These are phyloP conservation scores for Calvadosia cruxmelitensis DNA, from an alignment of 30 jellyfish, hydroid and myxozoan genomes.

Conservation along the genomic window DNA sequence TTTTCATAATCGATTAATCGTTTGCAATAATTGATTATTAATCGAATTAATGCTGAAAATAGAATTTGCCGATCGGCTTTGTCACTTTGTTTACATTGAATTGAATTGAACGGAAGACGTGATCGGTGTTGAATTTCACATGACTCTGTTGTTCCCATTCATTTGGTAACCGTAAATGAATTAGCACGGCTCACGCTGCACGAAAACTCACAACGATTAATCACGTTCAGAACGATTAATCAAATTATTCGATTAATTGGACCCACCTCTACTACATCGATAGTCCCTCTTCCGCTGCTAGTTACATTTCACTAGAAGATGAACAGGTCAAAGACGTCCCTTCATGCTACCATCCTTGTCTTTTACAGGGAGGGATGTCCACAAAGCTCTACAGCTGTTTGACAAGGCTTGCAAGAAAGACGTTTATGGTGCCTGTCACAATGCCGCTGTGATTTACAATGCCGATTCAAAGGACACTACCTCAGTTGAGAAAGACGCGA, in stretches of 20 bases:
- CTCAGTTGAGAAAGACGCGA: slow-evolving; percentile 25
- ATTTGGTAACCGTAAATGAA: neutral
- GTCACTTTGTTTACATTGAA: too few relatives aligned
- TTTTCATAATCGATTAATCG: too few relatives aligned
- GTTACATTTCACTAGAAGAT: too few relatives aligned
- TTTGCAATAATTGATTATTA: too few relatives aligned
- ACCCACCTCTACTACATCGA: neutral
- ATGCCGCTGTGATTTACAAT: slow-evolving; percentile 45
- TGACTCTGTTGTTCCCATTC: neutral
- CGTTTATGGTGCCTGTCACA: slow-evolving; percentile 48
- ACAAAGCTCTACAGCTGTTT: slow-evolving; percentile 25
- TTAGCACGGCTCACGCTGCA: too few relatives aligned
- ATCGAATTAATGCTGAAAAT: too few relatives aligned
- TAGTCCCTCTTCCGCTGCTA: neutral
- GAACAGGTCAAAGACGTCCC: neutral
- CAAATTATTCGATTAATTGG: too few relatives aligned
- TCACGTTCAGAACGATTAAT: too few relatives aligned
- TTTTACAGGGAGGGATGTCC: slow-evolving; percentile 28
- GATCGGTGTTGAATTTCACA: too few relatives aligned
- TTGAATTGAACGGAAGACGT: too few relatives aligned
- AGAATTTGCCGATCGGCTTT: too few relatives aligned
- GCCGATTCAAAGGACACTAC: slow-evolving; percentile 31
- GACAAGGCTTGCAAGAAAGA: slow-evolving; percentile 34
- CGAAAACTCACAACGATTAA: too few relatives aligned
- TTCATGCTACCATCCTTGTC: neutral